Evolutionary conservation across 2,113 vertebrate genomes (phyloP).

Genomic region (Strigops habroptila): DNA sequence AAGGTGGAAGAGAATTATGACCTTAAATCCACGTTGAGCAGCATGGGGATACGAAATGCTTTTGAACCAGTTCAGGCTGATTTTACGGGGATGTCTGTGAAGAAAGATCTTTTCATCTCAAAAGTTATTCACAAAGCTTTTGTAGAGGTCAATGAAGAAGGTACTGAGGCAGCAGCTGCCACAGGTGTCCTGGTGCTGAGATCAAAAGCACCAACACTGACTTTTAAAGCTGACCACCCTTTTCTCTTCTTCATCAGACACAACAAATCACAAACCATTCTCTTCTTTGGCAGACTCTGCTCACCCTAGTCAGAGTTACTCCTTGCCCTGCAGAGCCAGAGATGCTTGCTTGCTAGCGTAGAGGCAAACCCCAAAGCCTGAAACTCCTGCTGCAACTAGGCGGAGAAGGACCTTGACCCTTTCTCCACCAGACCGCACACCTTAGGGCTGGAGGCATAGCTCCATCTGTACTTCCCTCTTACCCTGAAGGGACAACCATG

Average conservation of each 20-base stretch:
- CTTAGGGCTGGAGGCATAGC: neutral
- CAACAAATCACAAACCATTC: conserved; percentile 64
- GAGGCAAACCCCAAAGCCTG: neutral
- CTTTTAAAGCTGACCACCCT: conserved; percentile 71
- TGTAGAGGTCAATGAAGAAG: conserved; percentile 88
- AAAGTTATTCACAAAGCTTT: conserved; percentile 87
- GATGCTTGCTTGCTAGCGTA: neutral
- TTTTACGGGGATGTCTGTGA: conserved; percentile 82
- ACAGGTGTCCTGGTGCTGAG: conserved; percentile 67
- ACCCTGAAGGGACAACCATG: fast-evolving
- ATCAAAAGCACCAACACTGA: neutral
- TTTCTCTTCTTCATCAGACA: conserved; percentile 78
- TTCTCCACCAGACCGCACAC: neutral
- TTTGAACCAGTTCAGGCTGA: conserved; percentile 69
- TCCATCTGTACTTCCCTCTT: neutral
- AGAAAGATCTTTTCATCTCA: conserved; percentile 79
- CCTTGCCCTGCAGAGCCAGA: neutral
- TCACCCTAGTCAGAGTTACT: conserved; percentile 51
- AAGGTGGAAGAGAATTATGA: conserved; percentile 81
- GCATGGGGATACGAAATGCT: conserved; percentile 82
- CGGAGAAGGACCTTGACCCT: fast-evolving
- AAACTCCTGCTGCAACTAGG: neutral
- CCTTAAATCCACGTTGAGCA: conserved; percentile 69
- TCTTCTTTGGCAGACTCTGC: conserved; percentile 73
- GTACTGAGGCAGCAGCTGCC: conserved; percentile 84